Conservation (phyloP, 2,888 invertebrate genomes). For the Chrysolina oricalcia region DNA sequence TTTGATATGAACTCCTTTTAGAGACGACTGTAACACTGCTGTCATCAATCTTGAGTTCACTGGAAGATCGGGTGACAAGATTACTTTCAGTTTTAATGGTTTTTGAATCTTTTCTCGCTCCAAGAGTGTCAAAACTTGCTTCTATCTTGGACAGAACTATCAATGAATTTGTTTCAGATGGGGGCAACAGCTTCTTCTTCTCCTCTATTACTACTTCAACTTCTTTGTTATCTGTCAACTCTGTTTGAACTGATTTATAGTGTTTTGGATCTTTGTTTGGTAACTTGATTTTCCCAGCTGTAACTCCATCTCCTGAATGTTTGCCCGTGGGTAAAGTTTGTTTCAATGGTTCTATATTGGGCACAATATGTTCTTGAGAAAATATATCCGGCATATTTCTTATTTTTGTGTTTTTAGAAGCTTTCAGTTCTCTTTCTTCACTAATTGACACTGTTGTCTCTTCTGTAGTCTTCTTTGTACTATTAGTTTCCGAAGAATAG, state of each 20-base stretch:
- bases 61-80: not conserved
- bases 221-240: not conserved
- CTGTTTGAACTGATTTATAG: not conserved
- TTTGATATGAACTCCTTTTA: not conserved
- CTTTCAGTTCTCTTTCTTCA: not conserved
- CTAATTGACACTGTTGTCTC: not conserved
- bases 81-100: not conserved
- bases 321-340: not conserved
- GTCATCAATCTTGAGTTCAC: not conserved
- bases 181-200: not conserved
- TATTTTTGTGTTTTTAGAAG: not conserved
- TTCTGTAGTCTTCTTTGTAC: not conserved
- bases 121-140: not conserved
- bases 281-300: not conserved
- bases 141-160: not conserved
- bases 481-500: not conserved
- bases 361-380: not conserved
- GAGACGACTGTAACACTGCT: not conserved
- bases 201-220: not conserved
- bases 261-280: not conserved
- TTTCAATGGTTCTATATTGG: not conserved
- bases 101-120: not conserved
- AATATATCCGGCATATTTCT: conserved; percentile 7
- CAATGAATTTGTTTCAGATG: not conserved
- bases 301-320: not conserved